Conservation (phyloP, 2,888 invertebrate species). For the Rhyacophila evoluta region DNA sequence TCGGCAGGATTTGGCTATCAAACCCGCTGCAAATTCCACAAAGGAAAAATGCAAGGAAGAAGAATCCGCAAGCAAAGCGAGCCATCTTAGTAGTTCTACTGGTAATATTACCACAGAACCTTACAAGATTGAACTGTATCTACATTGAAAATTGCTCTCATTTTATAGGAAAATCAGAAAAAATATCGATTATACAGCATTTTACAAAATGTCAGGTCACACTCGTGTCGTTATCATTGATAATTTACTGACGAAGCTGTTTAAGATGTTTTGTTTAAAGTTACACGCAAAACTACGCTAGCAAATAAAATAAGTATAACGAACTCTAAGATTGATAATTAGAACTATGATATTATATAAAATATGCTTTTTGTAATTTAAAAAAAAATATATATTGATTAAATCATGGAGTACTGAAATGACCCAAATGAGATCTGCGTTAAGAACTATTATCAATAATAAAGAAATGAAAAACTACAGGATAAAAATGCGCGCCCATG, state of each 20-base stretch:
- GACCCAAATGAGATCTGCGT: no score
- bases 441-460: no score
- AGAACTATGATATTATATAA: no score
- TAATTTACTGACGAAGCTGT: not conserved
- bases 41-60: not conserved
- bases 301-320: no score
- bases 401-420: no score
- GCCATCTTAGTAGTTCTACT: not conserved
- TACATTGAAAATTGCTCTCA: not conserved
- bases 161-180: not conserved
- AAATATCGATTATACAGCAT: conserved; percentile 1
- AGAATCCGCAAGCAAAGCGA: not conserved
- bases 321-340: no score
- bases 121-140: not conserved
- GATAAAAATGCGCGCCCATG: no score
- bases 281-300: no score
- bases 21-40: not conserved
- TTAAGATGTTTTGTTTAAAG: no score
- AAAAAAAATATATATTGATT: no score
- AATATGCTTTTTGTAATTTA: no score
- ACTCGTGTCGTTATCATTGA: not conserved
- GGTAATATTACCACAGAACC: not conserved
- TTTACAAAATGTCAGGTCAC: not conserved
- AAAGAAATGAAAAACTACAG: no score
- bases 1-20: not conserved